A percentile compares a stretch with the other conserved stretches of the same genome.
Evolutionary conservation across 2,888 invertebrate species (phyloP).

Genomic region (Macaria notata): DNA sequence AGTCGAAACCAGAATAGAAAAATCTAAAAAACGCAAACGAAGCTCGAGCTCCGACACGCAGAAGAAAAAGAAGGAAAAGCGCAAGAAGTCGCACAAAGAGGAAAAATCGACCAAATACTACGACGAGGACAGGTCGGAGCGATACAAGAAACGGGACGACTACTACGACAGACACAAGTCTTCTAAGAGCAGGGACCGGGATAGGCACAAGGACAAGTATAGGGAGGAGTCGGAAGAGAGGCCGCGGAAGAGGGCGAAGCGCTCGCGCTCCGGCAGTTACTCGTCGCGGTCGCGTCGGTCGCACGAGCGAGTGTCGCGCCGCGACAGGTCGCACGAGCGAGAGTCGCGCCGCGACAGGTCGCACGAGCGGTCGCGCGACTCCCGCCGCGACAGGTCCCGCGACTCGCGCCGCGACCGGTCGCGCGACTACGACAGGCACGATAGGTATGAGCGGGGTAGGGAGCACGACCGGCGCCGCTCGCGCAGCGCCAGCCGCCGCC

Average conservation of each 20-base stretch:
- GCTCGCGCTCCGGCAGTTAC: slow-evolving; percentile 66
- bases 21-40: slow-evolving; percentile 66
- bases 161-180: slow-evolving; percentile 60
- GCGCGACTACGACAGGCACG: slow-evolving; percentile 52
- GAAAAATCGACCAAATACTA: slow-evolving; percentile 54
- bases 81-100: slow-evolving; percentile 53
- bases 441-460: slow-evolving; percentile 77
- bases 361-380: slow-evolving; percentile 43
- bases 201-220: slow-evolving; percentile 60
- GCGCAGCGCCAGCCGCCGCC: slow-evolving; percentile 61
- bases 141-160: slow-evolving; percentile 56
- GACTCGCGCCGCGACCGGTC: slow-evolving; percentile 42
- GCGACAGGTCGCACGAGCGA: slow-evolving; percentile 39
- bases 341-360: slow-evolving; percentile 29
- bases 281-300: slow-evolving; percentile 58
- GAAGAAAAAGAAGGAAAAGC: slow-evolving; percentile 60
- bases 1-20: slow-evolving; percentile 47
- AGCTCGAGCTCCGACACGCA: slow-evolving; percentile 59
- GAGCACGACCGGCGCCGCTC: slow-evolving; percentile 64
- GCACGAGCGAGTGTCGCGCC: slow-evolving; percentile 43
- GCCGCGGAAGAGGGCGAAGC: slow-evolving; percentile 57
- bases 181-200: slow-evolving; percentile 45
- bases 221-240: slow-evolving; percentile 68
- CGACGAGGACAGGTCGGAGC: slow-evolving; percentile 53
- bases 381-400: slow-evolving; percentile 16